These are phyloP conservation scores for Xylota segnis DNA, from an alignment of 2,888 invertebrate genomes.

Conservation along the genomic window DNA sequence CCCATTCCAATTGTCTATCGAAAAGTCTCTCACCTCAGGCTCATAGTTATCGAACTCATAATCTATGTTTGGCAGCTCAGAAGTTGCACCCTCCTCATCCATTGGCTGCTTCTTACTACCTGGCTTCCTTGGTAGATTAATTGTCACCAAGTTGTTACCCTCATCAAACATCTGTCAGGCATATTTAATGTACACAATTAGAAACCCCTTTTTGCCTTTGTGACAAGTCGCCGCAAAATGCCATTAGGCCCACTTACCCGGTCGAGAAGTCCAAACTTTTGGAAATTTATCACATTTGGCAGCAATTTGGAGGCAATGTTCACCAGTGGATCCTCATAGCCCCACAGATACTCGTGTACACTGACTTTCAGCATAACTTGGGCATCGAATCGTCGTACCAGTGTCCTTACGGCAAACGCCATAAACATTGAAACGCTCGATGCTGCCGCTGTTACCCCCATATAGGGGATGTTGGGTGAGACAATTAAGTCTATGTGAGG, in stretches of 20 bases:
- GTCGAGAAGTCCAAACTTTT: slow-evolving; percentile 92
- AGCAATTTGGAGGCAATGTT: slow-evolving; percentile 88
- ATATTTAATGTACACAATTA: slow-evolving; percentile 66
- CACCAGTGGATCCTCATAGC: slow-evolving; percentile 91
- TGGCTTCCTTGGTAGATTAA: slow-evolving; percentile 83
- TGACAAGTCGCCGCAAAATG: slow-evolving; percentile 26
- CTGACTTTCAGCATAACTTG: slow-evolving; percentile 87
- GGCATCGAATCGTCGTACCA: slow-evolving; percentile 86
- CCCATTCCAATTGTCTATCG: slow-evolving; percentile 88
- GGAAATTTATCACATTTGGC: slow-evolving; percentile 92
- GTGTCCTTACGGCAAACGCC: slow-evolving; percentile 87
- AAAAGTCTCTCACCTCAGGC: slow-evolving; percentile 83
- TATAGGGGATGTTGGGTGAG: slow-evolving; percentile 90
- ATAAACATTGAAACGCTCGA: slow-evolving; percentile 83
- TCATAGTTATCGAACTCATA: slow-evolving; percentile 82
- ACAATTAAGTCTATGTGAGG: slow-evolving; percentile 87
- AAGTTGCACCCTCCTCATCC: slow-evolving; percentile 80
- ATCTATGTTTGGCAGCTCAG: slow-evolving; percentile 82
- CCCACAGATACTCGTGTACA: slow-evolving; percentile 91
- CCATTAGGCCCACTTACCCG: slow-evolving; percentile 86
- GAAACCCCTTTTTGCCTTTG: slow-evolving; percentile 31
- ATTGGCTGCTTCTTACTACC: slow-evolving; percentile 47
- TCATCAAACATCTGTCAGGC: slow-evolving; percentile 87
- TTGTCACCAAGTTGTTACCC: slow-evolving; percentile 86
- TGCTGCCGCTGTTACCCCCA: slow-evolving; percentile 83